Percentiles rank a stretch among this genome's conserved stretches.
Conservation (phyloP, 2,888 invertebrate species). For the Drosophila putrida region DNA sequence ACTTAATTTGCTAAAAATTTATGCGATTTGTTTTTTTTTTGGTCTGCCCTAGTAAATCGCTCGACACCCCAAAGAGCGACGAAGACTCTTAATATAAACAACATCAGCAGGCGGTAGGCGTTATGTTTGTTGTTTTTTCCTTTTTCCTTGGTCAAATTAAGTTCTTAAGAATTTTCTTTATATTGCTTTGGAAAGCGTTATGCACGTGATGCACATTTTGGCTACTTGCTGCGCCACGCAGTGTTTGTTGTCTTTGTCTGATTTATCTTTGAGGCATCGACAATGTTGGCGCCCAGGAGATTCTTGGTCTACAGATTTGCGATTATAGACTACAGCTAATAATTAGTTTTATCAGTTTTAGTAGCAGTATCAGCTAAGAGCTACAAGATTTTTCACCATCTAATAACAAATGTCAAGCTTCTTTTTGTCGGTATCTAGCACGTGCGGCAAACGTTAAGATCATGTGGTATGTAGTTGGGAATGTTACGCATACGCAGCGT, state of each 20-base stretch:
- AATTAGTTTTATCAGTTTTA: slow-evolving; percentile 1
- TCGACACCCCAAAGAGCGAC: slow-evolving; percentile 37
- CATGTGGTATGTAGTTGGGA: slow-evolving; percentile 47
- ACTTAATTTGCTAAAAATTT: slow-evolving; percentile 52
- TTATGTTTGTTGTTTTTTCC: slow-evolving; percentile 13
- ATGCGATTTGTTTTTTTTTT: slow-evolving; percentile 35
- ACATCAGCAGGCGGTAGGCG: slow-evolving; percentile 40
- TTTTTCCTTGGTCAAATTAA: slow-evolving; percentile 17
- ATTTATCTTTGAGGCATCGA: slow-evolving; percentile 26
- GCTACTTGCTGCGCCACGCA: not conserved
- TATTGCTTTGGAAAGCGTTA: too few relatives aligned
- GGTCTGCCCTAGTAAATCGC: slow-evolving; percentile 35
- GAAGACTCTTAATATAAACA: slow-evolving; percentile 35
- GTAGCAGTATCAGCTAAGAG: slow-evolving; percentile 2
- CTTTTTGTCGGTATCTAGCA: slow-evolving; percentile 40
- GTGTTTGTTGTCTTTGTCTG: slow-evolving; percentile 29
- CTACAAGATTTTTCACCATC: not conserved
- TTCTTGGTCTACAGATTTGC: slow-evolving; percentile 3
- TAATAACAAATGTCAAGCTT: slow-evolving; percentile 51
- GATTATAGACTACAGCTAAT: slow-evolving; percentile 1
- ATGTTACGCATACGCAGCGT: slow-evolving; percentile 32
- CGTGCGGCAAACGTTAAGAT: slow-evolving; percentile 55
- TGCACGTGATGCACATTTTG: slow-evolving; percentile 10
- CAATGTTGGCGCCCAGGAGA: slow-evolving; percentile 20
- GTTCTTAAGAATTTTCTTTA: not conserved